These are phyloP conservation scores for Nothoprocta perdicaria DNA, from an alignment of 2,113 vertebrate species.

Conservation along the genomic window DNA sequence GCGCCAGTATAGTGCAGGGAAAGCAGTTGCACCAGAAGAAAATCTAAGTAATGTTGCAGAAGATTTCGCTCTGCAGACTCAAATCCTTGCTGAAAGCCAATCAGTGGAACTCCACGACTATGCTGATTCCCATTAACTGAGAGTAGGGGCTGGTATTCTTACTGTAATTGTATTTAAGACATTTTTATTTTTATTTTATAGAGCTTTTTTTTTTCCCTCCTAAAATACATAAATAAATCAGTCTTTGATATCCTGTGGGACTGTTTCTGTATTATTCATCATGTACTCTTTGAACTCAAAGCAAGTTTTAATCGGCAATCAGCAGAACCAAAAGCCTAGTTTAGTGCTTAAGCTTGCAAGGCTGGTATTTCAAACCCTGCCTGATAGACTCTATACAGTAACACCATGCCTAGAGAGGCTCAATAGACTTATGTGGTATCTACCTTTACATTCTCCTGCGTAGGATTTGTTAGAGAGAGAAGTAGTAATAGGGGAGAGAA, in stretches of 20 bases:
- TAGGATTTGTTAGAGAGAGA: neutral
- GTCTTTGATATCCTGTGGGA: neutral
- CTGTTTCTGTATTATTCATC: neutral
- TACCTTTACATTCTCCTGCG: constrained; percentile 24
- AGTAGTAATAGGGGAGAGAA: neutral
- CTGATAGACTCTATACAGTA: neutral
- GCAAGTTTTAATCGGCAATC: constrained; percentile 11
- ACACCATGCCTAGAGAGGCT: neutral
- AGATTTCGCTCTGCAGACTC: neutral
- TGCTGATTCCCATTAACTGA: neutral
- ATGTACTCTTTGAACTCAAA: neutral
- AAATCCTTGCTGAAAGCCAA: neutral
- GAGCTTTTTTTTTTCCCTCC: neutral
- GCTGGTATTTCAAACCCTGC: neutral
- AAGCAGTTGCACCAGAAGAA: neutral
- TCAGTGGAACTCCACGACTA: neutral
- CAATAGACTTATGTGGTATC: neutral
- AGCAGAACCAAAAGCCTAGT: neutral
- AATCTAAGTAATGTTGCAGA: neutral
- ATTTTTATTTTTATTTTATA: neutral
- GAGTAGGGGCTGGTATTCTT: neutral
- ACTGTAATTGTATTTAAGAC: neutral
- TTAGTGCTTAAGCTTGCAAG: neutral
- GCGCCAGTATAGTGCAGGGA: neutral
- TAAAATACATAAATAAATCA: neutral